Evolutionary conservation across 2,888 invertebrate genomes (phyloP), one percentile per base, ranked within the genome.

Genomic region (Leucophenga maculata): DNA sequence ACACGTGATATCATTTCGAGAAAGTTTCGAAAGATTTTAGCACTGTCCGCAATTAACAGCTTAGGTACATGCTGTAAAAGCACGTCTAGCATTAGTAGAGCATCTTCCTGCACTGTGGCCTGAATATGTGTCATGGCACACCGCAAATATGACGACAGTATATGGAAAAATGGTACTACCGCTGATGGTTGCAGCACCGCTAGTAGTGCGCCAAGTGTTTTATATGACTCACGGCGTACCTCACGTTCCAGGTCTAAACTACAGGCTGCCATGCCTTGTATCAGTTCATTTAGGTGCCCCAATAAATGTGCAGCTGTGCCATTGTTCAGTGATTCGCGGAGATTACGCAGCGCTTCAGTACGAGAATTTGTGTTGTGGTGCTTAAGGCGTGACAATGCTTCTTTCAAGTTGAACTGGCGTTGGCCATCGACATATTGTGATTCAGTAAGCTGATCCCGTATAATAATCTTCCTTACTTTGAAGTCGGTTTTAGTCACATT

Each of bases 101-200:
- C 94, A 87, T 96, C 96, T 85, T 95, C 94, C 85, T 96, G 95
- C 73, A 97, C 93, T 65, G 91, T 90, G 13, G 91, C 91, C 85
- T 94, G 92, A 71, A 97, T 94, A 81, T 97, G 95, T 0, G 96
- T 97, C 95, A 97, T 95, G 0, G 95, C 94, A 89, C 97, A 97
- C 67, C 93, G 91, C 60, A 97, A 87, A 86, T 95, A 95, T 1
- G 95, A 94, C 20, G 93, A 92, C 71, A 97, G 89, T 6, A 94
- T 90, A 72, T 93, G 92, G 84, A 94, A 94, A 86, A 95, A 95
- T 11, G 96, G 95, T 52, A 79, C 75, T 1, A 86, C 71, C 0
- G 82, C 73, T 11, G 80, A 74, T 0, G 72, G 9, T 1, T 80
- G 72, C 3, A 86, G 69, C 0, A 79, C 74, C 1, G 80, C 78